Base-by-base conservation (phyloP, 2,113 vertebrate species). In the Cyanocitta stelleri region DNA sequence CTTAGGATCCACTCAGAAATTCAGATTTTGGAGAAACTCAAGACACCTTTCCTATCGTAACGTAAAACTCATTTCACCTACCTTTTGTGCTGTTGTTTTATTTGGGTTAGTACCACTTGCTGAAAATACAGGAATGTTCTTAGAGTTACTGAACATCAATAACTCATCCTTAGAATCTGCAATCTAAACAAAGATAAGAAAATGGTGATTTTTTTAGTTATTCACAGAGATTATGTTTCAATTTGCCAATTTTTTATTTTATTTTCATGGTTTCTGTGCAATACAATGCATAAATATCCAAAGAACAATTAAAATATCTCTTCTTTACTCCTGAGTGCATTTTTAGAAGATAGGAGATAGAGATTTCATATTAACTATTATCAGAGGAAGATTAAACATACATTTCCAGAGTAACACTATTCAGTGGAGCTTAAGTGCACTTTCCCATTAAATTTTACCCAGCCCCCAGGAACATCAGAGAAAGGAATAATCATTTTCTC, bases 131-230 rank as follows among this genome's bases (percentile, higher is more conserved):
- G 97, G 95, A 78, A 91, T 96, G 72, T 97, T 98, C 88, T 97
- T 96, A 55, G 98, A 96, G 89, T 96, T 97, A 94, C 95, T 97
- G 96, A 99, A 98, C 95, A 97, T 95, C 85, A 98, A 94, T 94
- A 99, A 82, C 93, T 98, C 98, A 91, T 98, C 98, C 95, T 98
- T 98, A 95, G 98, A 97, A 89, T 97, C 97, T 92, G 98, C 97
- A 91, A 99, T 99, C 99, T 99, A 96, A 66, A 97, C 10, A 97
- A 74, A 96, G 13, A 87, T 11, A 54, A 84, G 35, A 39, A 83
- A 85, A 62, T 27, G 8, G 9, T 52, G 52, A 62, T 17, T 58
- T 54, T 96, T 96, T 78, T 9, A 48, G 24, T 76, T 77, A 62
- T 58, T 95, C 52, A 78, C 10, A 66, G 39, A 85, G 41, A 78